These are phyloP conservation scores for Bombus haemorrhoidalis DNA, from an alignment of 1,140 invertebrate species.

Conservation along the genomic window DNA sequence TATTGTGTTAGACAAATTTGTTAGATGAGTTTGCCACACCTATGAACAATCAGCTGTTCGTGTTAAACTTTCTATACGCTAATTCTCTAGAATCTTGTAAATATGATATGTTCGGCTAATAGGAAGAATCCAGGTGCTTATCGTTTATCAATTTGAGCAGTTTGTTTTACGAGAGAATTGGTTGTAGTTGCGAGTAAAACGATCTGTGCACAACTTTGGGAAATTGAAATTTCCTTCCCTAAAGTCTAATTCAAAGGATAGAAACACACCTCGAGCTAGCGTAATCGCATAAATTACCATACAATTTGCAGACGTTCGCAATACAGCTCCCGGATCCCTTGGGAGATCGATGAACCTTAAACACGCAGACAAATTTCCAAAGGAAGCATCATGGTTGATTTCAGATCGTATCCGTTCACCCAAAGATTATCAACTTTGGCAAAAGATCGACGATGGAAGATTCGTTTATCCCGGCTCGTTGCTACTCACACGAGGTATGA, in stretches of 20 bases:
- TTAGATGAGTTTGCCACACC: no score
- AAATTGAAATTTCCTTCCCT: neutral
- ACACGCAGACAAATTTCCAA: constrained; percentile 42
- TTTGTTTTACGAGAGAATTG: neutral
- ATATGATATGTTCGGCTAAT: no score
- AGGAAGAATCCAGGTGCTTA: no score
- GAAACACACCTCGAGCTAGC: neutral
- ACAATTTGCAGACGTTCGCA: neutral
- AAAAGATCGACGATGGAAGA: constrained; percentile 46
- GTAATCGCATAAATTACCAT: constrained; percentile 6
- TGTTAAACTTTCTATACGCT: no score
- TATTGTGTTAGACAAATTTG: no score
- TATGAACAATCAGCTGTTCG: no score
- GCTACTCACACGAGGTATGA: constrained; percentile 41
- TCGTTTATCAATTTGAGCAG: no score
- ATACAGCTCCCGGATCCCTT: neutral
- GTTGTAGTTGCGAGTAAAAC: neutral
- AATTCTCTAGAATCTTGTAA: no score
- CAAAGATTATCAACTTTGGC: constrained; percentile 46
- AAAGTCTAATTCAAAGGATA: neutral
- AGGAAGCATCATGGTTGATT: constrained; percentile 45
- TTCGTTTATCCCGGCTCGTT: constrained; percentile 17
- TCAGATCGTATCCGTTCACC: constrained; percentile 14
- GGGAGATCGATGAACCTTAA: constrained; percentile 32
- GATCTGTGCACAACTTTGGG: neutral